Evolutionary conservation across 2,888 invertebrate species (phyloP), one percentile per base, ranked within the genome.

Genomic region (Troglohyphantes excavatus): DNA sequence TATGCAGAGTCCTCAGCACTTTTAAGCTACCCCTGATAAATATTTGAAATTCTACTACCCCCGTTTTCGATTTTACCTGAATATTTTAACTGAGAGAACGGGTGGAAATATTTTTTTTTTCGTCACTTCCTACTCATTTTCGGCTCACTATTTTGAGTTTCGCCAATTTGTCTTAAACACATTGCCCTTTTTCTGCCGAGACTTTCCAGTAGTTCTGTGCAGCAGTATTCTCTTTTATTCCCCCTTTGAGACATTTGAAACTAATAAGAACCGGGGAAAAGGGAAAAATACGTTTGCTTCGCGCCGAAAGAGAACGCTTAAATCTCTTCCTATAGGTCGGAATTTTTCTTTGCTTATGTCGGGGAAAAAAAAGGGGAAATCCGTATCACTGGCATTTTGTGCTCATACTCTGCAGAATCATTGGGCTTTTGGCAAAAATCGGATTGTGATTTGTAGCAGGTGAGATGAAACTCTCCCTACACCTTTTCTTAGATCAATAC

Each of bases 31-130:
- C 26, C 43, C 78, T 78, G 65, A 65, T 78, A 78, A 78, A 78
- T 78, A 78, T 78, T 78, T 78, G 78, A 78, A 78, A 78, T 65
- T 78, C 78, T 78, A 78, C 78, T 78, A 78, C 65, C 39, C 26
- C n/a, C 17, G 65, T 13, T 65, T 65, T 39, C 43, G 23, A 61
- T 61, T 59, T 78, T 76, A 23, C 39, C 21, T 78, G 78, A 78
- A 78, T 78, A 78, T 78, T 78, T 78, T 63, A 78, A 23, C 23
- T 21, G 39, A 65, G 65, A 65, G 29, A 19, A 17, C n/a, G n/a
- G n/a, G 7, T 23, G 26, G 17, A 43, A 43, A 27, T 11, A 33
- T 27, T 19, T 21, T 0, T n/a, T 53, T 13, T 75, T 61, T n/a
- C n/a, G n/a, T n/a, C n/a, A 17, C 13, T 21, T 17, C 33, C 21